A percentile compares a stretch with the other conserved stretches of the same genome.
These are phyloP conservation scores for Plecotus auritus DNA, from an alignment of 2,113 vertebrate species.

Conservation along the genomic window DNA sequence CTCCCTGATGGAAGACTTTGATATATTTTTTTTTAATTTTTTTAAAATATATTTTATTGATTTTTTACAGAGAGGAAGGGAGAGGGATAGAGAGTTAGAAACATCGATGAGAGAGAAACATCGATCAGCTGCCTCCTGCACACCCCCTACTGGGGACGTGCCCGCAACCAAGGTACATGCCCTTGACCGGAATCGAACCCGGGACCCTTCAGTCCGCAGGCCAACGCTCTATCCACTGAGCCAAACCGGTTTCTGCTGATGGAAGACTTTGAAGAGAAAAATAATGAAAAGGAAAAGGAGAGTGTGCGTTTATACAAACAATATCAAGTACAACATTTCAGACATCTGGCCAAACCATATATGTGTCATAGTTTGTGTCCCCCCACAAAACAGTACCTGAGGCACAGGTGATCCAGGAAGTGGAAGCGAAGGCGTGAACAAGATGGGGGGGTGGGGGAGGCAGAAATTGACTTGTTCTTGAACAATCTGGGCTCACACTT, in stretches of 20 bases:
- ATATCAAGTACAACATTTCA: neutral
- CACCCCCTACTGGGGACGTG: no score
- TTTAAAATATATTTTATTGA: no score
- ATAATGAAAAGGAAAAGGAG: neutral
- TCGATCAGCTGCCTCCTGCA: no score
- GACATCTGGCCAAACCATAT: neutral
- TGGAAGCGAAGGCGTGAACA: neutral
- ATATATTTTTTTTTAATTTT: no score
- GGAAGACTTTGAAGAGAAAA: neutral
- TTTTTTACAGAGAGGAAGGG: no score
- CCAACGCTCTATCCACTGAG: no score
- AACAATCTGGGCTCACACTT: neutral
- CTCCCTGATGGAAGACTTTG: neutral
- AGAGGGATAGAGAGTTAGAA: no score
- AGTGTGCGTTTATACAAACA: neutral
- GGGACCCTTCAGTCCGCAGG: no score
- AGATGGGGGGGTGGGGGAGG: rapidly evolving
- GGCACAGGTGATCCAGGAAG: neutral
- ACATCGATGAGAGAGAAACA: no score
- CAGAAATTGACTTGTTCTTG: neutral
- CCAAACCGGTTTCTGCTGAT: no score
- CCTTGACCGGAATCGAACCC: no score
- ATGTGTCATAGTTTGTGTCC: neutral
- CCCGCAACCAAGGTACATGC: no score
- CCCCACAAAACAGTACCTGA: neutral